Conservation (phyloP, 2,797 vertebrate species). For the Hoplostethus atlanticus region DNA sequence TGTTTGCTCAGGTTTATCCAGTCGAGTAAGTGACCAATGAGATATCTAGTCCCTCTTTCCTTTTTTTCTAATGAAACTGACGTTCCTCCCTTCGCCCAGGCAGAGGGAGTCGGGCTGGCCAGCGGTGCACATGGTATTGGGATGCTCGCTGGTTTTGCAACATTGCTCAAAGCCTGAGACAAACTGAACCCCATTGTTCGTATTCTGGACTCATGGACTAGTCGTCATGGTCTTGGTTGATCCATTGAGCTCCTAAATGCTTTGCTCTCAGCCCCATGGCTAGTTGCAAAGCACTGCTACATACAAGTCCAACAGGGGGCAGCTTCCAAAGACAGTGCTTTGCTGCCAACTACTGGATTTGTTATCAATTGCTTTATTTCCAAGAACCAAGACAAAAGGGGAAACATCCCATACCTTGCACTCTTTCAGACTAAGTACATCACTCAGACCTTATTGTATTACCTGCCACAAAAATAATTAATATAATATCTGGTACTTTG, state of each 20-base stretch:
- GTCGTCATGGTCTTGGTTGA: background rate
- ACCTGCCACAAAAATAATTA: background rate
- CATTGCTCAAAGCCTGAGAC: background rate
- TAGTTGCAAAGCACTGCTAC: slow-evolving; percentile 50
- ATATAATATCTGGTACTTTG: background rate
- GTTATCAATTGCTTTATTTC: background rate
- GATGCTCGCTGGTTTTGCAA: background rate
- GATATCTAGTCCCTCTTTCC: background rate
- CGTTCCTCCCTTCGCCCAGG: slow-evolving; percentile 12
- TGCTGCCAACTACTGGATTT: slow-evolving; percentile 23
- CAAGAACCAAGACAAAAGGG: background rate
- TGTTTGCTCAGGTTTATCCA: background rate
- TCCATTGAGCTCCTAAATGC: slow-evolving; percentile 17
- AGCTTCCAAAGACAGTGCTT: slow-evolving; percentile 65
- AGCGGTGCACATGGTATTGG: slow-evolving; percentile 52
- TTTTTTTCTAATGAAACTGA: background rate
- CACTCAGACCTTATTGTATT: background rate
- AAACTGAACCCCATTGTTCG: background rate
- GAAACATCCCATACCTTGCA: background rate
- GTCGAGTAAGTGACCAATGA: background rate
- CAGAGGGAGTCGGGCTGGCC: slow-evolving; percentile 33
- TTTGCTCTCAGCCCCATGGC: slow-evolving; percentile 31
- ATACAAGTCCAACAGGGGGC: slow-evolving; percentile 50
- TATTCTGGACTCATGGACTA: slow-evolving; percentile 2
- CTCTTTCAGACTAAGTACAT: background rate